Evolutionary conservation across 2,797 vertebrate species (phyloP).

Genomic region (Dendrocincla fuliginosa): DNA sequence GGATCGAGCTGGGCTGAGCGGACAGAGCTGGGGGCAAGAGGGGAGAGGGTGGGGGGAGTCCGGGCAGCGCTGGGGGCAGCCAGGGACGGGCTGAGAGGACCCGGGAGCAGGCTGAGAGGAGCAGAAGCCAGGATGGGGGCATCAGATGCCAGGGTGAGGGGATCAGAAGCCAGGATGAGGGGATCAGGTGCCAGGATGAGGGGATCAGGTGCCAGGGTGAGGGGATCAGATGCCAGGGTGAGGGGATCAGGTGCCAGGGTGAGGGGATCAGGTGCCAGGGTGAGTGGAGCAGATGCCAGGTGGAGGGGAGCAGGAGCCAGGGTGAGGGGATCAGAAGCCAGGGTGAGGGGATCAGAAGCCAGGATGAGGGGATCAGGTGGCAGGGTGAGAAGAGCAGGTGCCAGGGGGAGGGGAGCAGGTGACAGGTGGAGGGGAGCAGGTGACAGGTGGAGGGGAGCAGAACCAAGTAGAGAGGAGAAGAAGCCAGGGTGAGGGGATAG

Average conservation of each 20-base stretch:
- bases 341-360: no score
- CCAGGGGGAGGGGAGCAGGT: neutral
- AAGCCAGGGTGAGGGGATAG: no score
- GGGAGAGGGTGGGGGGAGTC: neutral
- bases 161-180: no score
- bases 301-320: no score
- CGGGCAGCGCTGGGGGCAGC: neutral
- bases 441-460: neutral
- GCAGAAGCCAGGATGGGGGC: neutral
- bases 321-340: no score
- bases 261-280: no score
- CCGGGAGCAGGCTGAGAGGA: neutral
- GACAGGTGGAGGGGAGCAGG: neutral
- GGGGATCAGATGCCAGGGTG: no score
- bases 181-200: no score
- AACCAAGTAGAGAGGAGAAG: no score
- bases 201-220: no score
- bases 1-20: neutral
- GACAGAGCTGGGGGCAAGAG: neutral
- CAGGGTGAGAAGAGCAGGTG: neutral
- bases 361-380: neutral
- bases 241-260: no score
- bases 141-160: neutral
- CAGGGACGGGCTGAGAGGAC: neutral
- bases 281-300: no score